phyloP scores from a whole-genome alignment of 2,797 vertebrate genomes.

The Mormyrus proboscirostris region DNA sequence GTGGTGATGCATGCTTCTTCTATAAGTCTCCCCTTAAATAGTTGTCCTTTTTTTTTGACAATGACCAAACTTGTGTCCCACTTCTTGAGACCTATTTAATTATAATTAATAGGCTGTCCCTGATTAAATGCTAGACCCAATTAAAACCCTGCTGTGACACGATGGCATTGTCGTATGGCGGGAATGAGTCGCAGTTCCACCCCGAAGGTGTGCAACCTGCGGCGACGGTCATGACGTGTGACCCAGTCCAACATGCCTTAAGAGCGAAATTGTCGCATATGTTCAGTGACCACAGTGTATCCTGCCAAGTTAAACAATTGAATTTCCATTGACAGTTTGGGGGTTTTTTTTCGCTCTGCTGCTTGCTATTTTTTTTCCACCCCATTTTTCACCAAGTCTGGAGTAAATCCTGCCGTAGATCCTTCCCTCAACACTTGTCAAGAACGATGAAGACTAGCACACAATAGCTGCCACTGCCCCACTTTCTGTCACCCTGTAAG shows the following conservation, averaged over 20 bases:
- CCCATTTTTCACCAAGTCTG: neutral
- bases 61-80: slow-evolving; percentile 60
- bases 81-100: slow-evolving; percentile 56
- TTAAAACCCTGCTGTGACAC: slow-evolving; percentile 37
- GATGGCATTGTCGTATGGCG: slow-evolving; percentile 5
- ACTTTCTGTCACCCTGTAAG: neutral
- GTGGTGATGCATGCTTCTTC: neutral
- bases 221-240: neutral
- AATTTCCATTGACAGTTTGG: neutral
- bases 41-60: slow-evolving; percentile 27
- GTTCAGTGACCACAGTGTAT: neutral
- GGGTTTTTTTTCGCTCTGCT: neutral
- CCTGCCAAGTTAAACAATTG: neutral
- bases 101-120: slow-evolving; percentile 23
- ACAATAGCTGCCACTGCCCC: neutral
- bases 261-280: neutral
- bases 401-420: neutral
- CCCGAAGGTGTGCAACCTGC: neutral
- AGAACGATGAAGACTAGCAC: neutral
- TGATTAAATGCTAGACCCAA: slow-evolving; percentile 31
- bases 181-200: slow-evolving; percentile 12
- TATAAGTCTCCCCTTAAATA: slow-evolving; percentile 42
- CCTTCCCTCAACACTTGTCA: neutral
- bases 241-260: neutral
- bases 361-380: neutral